Evolutionary conservation across 2,888 invertebrate species (phyloP).

Genomic region (Apeira syringaria): DNA sequence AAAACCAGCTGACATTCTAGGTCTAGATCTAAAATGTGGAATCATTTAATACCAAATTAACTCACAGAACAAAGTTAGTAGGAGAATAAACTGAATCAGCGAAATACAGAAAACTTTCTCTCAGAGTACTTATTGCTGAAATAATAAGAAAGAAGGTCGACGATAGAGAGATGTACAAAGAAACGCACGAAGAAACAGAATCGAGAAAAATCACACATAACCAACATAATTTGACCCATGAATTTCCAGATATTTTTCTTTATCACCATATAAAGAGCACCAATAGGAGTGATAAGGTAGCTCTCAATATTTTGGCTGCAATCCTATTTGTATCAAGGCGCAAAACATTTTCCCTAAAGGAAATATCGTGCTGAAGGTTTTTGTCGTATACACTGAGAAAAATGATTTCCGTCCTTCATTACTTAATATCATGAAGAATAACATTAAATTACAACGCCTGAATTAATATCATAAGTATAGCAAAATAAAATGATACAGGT

Average conservation of each 20-base stretch:
- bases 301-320: constrained; percentile 30
- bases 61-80: too few species aligned
- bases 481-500: too few species aligned
- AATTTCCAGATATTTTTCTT: constrained; percentile 6
- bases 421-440: too few species aligned
- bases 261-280: not conserved
- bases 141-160: constrained; percentile 45
- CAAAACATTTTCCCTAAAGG: constrained; percentile 49
- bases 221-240: constrained; percentile 36
- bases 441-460: too few species aligned
- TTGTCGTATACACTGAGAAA: too few species aligned
- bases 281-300: constrained; percentile 25
- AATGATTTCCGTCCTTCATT: too few species aligned
- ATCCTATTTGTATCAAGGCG: constrained; percentile 38
- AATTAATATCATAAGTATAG: too few species aligned
- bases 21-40: too few species aligned
- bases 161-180: constrained; percentile 47
- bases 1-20: too few species aligned
- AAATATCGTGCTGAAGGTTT: constrained; percentile 40
- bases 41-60: too few species aligned
- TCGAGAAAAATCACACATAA: constrained; percentile 49
- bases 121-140: constrained; percentile 33
- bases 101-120: too few species aligned
- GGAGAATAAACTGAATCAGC: too few species aligned
- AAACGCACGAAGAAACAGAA: constrained; percentile 47